Base-by-base conservation (phyloP, 2,113 vertebrate genomes). In the Vimba vimba region DNA sequence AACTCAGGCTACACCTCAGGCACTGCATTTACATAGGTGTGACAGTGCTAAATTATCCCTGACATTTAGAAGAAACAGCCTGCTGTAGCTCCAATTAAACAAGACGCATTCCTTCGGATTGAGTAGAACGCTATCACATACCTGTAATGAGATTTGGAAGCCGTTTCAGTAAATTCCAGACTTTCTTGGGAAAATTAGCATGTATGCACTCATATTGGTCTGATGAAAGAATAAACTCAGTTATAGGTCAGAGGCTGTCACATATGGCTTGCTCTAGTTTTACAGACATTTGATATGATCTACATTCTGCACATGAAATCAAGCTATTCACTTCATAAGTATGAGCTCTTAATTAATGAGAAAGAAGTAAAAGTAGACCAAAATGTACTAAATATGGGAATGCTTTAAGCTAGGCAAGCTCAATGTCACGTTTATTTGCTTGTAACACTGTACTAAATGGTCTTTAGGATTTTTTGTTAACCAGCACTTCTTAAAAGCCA, bases 51-150 rank as follows among this genome's bases (percentile, higher is more conserved):
- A 81, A 75, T 81, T 21, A 85, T 82, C 50, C 47, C 52, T 79
- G 84, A 88, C 81, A 88, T 88, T 86, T 86, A 80, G 36, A 66
- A 79, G 78, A 75, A 86, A 79, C 71, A 17, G 86, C 47, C 69
- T 85, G 83, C 47, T 17, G 33, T 21, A 68, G 83, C 36, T 80
- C 52, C 25, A 84, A 88, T 82, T 60, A 82, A 80, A 69, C 50
- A 81, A 77, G 19, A 62, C 21, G 2, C 79, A 86, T 86, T 79
- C 74, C 50, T 85, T 59, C 6, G 25, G 45, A 62, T 59, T 21
- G 43, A 81, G 45, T 27, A 66, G 6, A 36, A 21, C 15, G 11
- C 45, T 15, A 15, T 76, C 43, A 69, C 60, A 82, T 52, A 85
- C 2, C 19, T 78, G 2, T 21, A 85, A 36, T 47, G 57, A 79